These are phyloP conservation scores for Oncorhynchus clarkii DNA, from an alignment of 2,113 vertebrate genomes.

Conservation along the genomic window DNA sequence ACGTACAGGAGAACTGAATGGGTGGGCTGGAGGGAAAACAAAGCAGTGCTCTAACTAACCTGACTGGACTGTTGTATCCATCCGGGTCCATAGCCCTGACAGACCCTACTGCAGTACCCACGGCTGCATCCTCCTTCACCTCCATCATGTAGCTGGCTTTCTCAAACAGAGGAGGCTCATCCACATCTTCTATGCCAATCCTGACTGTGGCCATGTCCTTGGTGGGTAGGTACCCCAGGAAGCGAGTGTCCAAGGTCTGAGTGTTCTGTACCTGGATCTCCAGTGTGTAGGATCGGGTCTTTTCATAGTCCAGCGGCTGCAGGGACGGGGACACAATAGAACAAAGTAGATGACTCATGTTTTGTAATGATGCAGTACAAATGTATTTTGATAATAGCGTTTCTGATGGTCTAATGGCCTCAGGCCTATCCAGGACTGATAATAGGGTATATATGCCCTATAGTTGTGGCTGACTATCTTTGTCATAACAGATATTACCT, in stretches of 20 bases:
- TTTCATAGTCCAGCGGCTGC: conserved; percentile 90
- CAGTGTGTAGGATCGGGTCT: conserved; percentile 83
- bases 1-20: no score
- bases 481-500: conserved; percentile 68
- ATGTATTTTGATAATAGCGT: no score
- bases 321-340: no score
- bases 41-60: conserved; percentile 47
- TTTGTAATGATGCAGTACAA: neutral
- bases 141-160: conserved; percentile 85
- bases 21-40: no score
- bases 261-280: conserved; percentile 89
- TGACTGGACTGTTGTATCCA: conserved; percentile 78
- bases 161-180: conserved; percentile 88
- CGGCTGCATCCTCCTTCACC: conserved; percentile 84
- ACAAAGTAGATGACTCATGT: neutral
- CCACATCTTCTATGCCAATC: conserved; percentile 87
- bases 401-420: neutral
- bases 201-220: conserved; percentile 83
- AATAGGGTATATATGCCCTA: no score
- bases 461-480: neutral
- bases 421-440: no score
- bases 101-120: conserved; percentile 79
- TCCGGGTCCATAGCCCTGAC: conserved; percentile 90
- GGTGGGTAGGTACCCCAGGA: conserved; percentile 74
- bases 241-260: conserved; percentile 76